Percentiles rank a stretch among this genome's conserved stretches.
These are phyloP conservation scores for Channa argus DNA, from an alignment of 2,113 vertebrate genomes.

Conservation along the genomic window DNA sequence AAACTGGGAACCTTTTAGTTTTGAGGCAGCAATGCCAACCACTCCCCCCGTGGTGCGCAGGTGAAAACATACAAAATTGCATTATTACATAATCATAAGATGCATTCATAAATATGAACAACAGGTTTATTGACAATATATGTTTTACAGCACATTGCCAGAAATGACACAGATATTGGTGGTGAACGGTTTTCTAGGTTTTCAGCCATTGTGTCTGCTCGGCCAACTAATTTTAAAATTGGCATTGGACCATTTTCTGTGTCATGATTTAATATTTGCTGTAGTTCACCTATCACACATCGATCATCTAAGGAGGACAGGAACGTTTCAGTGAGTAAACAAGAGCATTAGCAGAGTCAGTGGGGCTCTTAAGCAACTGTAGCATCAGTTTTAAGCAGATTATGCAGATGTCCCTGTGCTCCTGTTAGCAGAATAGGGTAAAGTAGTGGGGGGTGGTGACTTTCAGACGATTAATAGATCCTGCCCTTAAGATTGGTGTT, in stretches of 20 bases:
- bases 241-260: conserved; percentile 16
- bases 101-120: not conserved
- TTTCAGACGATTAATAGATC: conserved; percentile 72
- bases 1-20: too few relatives aligned
- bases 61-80: not conserved
- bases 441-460: conserved; percentile 68
- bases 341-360: conserved; percentile 67
- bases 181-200: not conserved
- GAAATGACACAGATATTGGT: not conserved
- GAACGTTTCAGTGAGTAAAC: conserved; percentile 65
- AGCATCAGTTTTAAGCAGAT: conserved; percentile 87
- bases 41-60: too few relatives aligned
- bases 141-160: not conserved
- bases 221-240: conserved; percentile 12
- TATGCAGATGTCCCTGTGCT: conserved; percentile 81
- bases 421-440: conserved; percentile 62
- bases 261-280: too few relatives aligned
- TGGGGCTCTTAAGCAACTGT: conserved; percentile 77
- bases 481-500: conserved; percentile 70
- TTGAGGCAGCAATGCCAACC: too few relatives aligned
- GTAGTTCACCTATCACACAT: conserved; percentile 13
- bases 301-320: conserved; percentile 30
- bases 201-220: not conserved
- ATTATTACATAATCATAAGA: not conserved
- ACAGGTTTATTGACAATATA: not conserved